Base-by-base conservation (phyloP, 2,797 vertebrate genomes). In the Chlorospingus flavigularis region DNA sequence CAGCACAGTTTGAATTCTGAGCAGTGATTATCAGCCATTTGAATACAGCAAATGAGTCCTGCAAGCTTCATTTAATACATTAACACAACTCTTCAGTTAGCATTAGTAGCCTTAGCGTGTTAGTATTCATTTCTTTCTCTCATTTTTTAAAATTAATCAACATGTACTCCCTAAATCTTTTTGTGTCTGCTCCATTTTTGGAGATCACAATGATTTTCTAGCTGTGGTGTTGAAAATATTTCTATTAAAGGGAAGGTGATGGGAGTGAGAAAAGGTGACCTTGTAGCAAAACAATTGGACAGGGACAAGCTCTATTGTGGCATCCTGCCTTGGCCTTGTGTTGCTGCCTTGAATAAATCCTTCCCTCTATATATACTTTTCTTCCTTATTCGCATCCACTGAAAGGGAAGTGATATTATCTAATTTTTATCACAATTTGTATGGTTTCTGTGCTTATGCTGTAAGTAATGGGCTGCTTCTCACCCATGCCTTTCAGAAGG, bases 1-100 rank as follows among this genome's bases (percentile, higher is more conserved):
- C 7, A 4, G 91, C 79, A 83, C 89, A 72, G 90, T 93, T 86
- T 90, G 91, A 94, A 96, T 96, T 81, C 82, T 88, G 73, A 91
- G 63, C 58, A 82, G 61, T 2, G 23, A 93, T 96, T 94, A 94
- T 88, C 61, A 79, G 62, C 88, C 92, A 30, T 96, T 82, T 75
- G 57, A 91, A 71, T 90, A 91, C 37, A 88, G 54, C 75, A 91
- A 55, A 80, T 88, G 74, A 75, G 60, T 85, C 83, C 77, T 83
- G 70, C 61, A 62, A 82, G 60, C 75, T 90, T 68, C 70, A 21
- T 94, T 93, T 91, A 91, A 92, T 82, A 54, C 24, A 70, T 62
- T 80, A 78, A 3, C 21, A 13, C 50, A 43, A 35, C 55, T 42
- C 45, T 88, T 85, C 30, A 75, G 72, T 67, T 86, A 72, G 5